Evolutionary conservation across 2,113 vertebrate genomes (phyloP).

Genomic region (Nothobranchius kuhntae): DNA sequence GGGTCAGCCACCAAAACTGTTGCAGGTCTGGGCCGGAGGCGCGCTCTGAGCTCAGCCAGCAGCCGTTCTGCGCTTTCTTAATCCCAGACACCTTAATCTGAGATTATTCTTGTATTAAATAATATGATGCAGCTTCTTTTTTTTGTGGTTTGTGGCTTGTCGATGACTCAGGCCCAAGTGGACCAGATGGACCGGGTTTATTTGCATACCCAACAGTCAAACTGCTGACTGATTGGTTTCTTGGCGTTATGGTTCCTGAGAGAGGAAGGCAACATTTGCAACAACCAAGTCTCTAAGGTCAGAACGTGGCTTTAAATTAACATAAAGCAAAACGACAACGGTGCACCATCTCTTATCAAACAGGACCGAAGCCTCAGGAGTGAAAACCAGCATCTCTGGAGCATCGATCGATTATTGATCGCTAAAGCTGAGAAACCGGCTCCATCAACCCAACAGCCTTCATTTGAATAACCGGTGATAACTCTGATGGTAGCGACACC

Average conservation of each 20-base stretch:
- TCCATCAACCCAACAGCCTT: constrained; percentile 1
- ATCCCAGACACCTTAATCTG: background rate
- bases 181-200: constrained; percentile 82
- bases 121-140: constrained; percentile 8
- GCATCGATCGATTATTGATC: no score
- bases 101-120: background rate
- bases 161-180: constrained; percentile 78
- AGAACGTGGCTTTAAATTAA: constrained; percentile 5
- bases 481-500: background rate
- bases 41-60: background rate
- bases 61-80: background rate
- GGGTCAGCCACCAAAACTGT: constrained; percentile 66
- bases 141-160: constrained; percentile 15
- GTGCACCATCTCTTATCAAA: background rate
- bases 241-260: constrained; percentile 75
- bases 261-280: constrained; percentile 68
- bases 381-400: no score
- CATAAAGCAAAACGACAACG: constrained; percentile 1
- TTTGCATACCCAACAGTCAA: constrained; percentile 91
- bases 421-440: background rate
- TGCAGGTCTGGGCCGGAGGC: background rate
- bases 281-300: constrained; percentile 39
- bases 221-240: constrained; percentile 81
- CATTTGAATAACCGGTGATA: background rate
- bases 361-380: no score